These are phyloP conservation scores for Tetrao urogallus DNA, from an alignment of 2,113 vertebrate genomes.

Conservation along the genomic window DNA sequence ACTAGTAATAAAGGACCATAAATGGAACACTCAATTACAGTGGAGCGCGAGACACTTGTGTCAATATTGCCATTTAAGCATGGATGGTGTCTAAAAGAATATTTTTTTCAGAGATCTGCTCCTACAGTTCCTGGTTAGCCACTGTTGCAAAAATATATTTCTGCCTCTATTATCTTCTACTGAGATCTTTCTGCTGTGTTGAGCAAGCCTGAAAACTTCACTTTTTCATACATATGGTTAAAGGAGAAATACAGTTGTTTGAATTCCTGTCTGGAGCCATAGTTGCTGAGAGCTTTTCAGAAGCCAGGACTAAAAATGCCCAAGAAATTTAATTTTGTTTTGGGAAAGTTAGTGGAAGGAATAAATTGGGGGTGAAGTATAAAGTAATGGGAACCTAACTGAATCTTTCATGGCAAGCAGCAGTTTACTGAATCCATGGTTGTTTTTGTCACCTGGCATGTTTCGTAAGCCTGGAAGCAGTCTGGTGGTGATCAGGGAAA, in stretches of 20 bases:
- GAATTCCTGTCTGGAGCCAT: not conserved
- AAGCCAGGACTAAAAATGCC: not conserved
- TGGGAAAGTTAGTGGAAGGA: not conserved
- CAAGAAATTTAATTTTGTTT: not conserved
- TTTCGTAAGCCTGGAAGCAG: not conserved
- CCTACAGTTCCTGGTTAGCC: not conserved
- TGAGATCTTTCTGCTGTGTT: not conserved
- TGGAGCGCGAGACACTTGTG: not conserved
- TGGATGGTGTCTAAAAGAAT: not conserved
- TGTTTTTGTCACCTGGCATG: not conserved
- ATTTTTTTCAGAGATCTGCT: not conserved
- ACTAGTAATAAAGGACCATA: constrained; percentile 26
- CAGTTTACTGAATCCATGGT: not conserved
- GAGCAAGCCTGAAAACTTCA: not conserved
- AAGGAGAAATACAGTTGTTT: not conserved
- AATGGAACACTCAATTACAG: constrained; percentile 27
- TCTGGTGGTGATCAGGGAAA: not conserved
- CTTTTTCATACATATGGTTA: not conserved
- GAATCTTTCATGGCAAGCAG: not conserved
- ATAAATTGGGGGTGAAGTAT: not conserved
- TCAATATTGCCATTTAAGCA: constrained; percentile 43
- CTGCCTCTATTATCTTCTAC: not conserved
- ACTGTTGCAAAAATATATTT: not conserved
- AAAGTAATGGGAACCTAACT: not conserved
- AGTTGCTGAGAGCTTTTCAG: not conserved